These are phyloP conservation scores for Anodontia alba DNA, from an alignment of 2,888 invertebrate species.

Conservation along the genomic window DNA sequence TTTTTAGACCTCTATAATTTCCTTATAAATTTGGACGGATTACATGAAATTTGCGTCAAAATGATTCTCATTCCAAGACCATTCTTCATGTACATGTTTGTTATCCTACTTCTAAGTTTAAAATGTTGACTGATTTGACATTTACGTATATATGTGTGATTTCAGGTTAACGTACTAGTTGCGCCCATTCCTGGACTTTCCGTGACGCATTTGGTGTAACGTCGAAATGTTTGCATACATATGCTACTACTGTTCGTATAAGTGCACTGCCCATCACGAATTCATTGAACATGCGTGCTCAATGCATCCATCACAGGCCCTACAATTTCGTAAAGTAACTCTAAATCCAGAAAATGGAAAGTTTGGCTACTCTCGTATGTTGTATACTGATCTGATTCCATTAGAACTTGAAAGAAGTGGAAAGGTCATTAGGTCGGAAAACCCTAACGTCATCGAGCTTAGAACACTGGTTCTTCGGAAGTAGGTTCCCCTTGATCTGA, in stretches of 20 bases:
- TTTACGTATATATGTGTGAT: too few relatives aligned
- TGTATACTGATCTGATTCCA: constrained; percentile 3
- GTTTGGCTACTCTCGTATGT: background rate
- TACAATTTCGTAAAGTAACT: background rate
- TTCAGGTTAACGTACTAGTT: too few relatives aligned
- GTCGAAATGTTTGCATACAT: background rate
- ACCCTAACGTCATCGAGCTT: background rate
- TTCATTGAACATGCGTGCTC: constrained; percentile 3
- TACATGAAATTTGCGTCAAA: too few relatives aligned
- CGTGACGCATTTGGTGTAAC: background rate
- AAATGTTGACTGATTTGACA: too few relatives aligned
- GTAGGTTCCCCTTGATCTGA: too few relatives aligned
- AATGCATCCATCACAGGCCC: background rate
- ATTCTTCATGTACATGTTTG: too few relatives aligned
- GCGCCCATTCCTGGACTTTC: too few relatives aligned
- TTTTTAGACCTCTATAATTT: too few relatives aligned
- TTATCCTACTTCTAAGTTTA: too few relatives aligned
- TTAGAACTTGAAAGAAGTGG: background rate
- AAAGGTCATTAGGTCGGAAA: background rate
- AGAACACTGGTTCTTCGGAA: too few relatives aligned
- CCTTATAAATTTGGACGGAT: too few relatives aligned
- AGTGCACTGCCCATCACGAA: background rate
- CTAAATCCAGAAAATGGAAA: background rate
- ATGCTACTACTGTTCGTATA: background rate
- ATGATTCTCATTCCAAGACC: too few relatives aligned